Conservation (phyloP, 2,888 invertebrate genomes). For the Trichopoda pennipes region DNA sequence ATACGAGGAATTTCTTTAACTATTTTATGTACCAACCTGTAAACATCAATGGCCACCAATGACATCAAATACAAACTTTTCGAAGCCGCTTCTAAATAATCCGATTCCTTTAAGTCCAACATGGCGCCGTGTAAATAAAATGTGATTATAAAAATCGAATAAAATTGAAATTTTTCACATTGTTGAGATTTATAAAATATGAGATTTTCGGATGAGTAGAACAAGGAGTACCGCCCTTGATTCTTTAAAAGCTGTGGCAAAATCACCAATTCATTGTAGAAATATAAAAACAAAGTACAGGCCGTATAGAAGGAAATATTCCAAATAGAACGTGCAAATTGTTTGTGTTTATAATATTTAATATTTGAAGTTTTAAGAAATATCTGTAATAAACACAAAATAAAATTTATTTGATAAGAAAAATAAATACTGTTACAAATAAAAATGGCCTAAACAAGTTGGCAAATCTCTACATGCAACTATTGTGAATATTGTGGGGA, state of each 20-base stretch:
- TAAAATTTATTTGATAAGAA: not conserved
- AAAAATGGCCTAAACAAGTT: not conserved
- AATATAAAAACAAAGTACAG: constrained; percentile 78
- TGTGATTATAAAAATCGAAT: constrained; percentile 79
- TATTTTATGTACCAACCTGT: constrained; percentile 75
- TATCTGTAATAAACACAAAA: constrained; percentile 72
- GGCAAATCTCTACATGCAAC: constrained; percentile 4
- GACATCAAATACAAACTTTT: constrained; percentile 78
- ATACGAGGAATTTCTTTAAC: too few relatives aligned
- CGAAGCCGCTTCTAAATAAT: constrained; percentile 78
- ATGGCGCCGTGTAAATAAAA: constrained; percentile 79
- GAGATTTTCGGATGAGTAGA: constrained; percentile 80
- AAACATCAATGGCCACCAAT: constrained; percentile 76
- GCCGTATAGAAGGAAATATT: constrained; percentile 80
- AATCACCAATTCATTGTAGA: constrained; percentile 80
- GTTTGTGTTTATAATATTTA: constrained; percentile 79
- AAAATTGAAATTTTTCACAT: constrained; percentile 80
- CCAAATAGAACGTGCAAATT: constrained; percentile 79
- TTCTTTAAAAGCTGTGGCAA: constrained; percentile 79
- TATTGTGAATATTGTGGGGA: not conserved
- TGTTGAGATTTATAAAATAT: constrained; percentile 80
- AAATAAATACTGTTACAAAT: constrained; percentile 2
- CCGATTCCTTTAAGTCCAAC: constrained; percentile 78
- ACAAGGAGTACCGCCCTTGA: constrained; percentile 79
- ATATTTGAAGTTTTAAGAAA: constrained; percentile 79